Evolutionary conservation across 2,888 invertebrate genomes (phyloP), one percentile per base, ranked within the genome.

Genomic region (Noctua comes): DNA sequence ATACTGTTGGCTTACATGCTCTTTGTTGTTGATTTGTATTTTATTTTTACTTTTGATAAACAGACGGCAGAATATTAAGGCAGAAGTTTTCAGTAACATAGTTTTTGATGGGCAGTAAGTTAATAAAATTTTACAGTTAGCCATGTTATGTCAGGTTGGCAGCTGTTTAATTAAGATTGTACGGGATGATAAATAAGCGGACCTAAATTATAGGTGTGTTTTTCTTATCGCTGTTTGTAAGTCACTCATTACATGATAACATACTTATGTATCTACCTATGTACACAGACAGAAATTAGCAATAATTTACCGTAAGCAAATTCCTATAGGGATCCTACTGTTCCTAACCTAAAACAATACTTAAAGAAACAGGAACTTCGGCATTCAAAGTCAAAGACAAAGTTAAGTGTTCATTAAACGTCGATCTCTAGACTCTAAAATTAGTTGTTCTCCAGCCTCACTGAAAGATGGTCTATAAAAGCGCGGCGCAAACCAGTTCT

Each of bases 401-500:
- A 89, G 77, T 81, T 83, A 86, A 89, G 86, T 83, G 86, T 85
- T 90, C 90, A 90, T 89, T 90, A 90, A 91, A 88, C 85, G 76
- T 77, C 77, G 76, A 86, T 82, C 80, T 81, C 75, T 76, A 76
- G 85, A 79, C 81, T 89, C 89, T 91, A 91, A 93, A 91, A 91
- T 91, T 90, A 91, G 88, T 88, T 85, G 86, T 85, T 73, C 86
- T 86, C 86, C 87, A 84, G 77, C 89, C 86, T 85, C 84, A 82
- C 85, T 90, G 88, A 90, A 87, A 88, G 89, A 91, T 89, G 88
- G 88, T 82, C 85, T 88, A 92, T 91, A 91, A 92, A 91, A 90
- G 90, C 90, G 90, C 90, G 88, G 86, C 90, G 90, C 89, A 93
- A 93, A 94, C 93, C 93, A 92, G 94, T 94, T 93, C 92, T 94